Evolutionary conservation across 2,888 invertebrate species (phyloP), one percentile per base, ranked within the genome.

Genomic region (Diaphora mendica): DNA sequence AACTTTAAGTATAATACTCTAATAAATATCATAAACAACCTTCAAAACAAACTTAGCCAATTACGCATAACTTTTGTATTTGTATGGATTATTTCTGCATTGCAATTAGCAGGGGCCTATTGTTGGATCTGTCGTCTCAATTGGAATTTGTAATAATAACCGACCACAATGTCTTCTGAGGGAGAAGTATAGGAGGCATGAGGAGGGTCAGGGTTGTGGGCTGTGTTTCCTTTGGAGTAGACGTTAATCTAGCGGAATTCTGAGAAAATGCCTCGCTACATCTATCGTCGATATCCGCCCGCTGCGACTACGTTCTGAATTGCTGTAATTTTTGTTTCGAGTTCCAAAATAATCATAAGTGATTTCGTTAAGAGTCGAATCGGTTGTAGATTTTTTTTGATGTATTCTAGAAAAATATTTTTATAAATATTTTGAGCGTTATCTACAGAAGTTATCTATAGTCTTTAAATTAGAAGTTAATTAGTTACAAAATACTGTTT

Each of bases 181-280:
- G 70, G 71, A 48, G 71, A 71, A 67, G 64, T 62, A 17, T n/a
- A 26, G 33, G 62, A 23, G 62, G 64, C 42, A 13, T 48, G 51
- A 55, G 44, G 30, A 72, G 73, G 78, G 78, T 77, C 70, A 75
- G 76, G 72, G 62, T 9, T 65, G 59, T 35, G 68, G 78, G 79
- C 80, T 84, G 81, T 82, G 79, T 76, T 86, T 85, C 82, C 83
- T 81, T 78, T 81, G 72, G 72, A 82, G 75, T 74, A 82, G 85
- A 87, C 88, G 88, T 87, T 90, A 91, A 91, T 91, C 91, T 91
- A 85, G 85, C 87, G 90, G 90, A 90, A 91, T 91, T 90, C 90
- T 91, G 85, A 81, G 84, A 79, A 86, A 89, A 84, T 85, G 86
- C 85, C 85, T 85, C 39, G 39, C 85, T 79, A 85, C 85, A 90